phyloP scores from a whole-genome alignment of 2,888 invertebrate species.

The Latrodectus elegans region DNA sequence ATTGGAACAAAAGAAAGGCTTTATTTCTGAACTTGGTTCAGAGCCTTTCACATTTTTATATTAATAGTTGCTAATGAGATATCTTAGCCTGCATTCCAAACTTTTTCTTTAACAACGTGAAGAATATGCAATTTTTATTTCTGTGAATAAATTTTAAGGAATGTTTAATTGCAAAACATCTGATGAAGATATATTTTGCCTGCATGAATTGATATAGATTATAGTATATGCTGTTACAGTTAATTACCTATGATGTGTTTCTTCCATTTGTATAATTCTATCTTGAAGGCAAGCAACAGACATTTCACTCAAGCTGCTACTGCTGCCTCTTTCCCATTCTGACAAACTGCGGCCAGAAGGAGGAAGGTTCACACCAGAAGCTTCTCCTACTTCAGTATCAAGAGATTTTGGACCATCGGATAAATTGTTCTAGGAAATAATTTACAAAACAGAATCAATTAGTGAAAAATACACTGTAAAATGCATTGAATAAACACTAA shows the following conservation, averaged over 20 bases:
- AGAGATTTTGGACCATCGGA: conserved; percentile 60
- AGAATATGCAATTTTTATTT: too few relatives aligned
- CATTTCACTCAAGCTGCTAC: conserved; percentile 89
- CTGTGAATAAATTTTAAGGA: too few relatives aligned
- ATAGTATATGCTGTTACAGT: neutral
- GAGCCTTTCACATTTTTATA: too few relatives aligned
- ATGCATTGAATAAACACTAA: too few relatives aligned
- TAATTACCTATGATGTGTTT: conserved; percentile 82
- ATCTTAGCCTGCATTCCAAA: too few relatives aligned
- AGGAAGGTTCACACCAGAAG: conserved; percentile 53
- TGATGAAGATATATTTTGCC: too few relatives aligned
- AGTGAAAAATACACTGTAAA: neutral
- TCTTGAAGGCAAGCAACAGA: conserved; percentile 92
- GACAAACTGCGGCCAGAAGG: conserved; percentile 78
- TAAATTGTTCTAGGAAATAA: conserved; percentile 18
- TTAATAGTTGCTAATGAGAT: too few relatives aligned
- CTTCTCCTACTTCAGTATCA: conserved; percentile 66
- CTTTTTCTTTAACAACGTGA: too few relatives aligned
- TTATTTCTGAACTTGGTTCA: too few relatives aligned
- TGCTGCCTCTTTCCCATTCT: conserved; percentile 94
- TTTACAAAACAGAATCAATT: neutral
- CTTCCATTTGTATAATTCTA: conserved; percentile 93
- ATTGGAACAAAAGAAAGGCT: too few relatives aligned
- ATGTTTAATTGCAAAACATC: too few relatives aligned
- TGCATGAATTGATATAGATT: too few relatives aligned